Evolutionary conservation across 30 jellyfish, hydroid and myxozoan species (phyloP).

Genomic region (Rhopilema esculentum): DNA sequence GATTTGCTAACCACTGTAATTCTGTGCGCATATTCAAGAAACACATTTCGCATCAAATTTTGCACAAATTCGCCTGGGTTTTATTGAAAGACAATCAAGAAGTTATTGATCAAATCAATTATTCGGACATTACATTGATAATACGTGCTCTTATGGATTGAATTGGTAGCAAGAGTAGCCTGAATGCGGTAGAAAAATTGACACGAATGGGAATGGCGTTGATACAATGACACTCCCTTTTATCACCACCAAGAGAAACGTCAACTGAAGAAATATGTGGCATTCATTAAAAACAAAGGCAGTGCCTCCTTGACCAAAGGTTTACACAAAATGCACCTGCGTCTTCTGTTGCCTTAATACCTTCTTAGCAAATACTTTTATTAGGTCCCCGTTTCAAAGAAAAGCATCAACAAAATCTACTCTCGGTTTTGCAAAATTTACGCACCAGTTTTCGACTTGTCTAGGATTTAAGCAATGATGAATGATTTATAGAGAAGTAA

Average conservation of each 20-base stretch:
- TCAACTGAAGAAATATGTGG: neutral
- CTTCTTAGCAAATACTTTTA: constrained; percentile 28
- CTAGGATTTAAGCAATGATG: constrained; percentile 17
- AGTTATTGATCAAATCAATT: too few species aligned
- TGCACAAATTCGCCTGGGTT: too few species aligned
- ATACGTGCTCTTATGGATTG: too few species aligned
- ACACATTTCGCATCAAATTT: too few species aligned
- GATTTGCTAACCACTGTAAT: too few species aligned
- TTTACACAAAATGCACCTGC: constrained; percentile 5
- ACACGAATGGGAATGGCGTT: neutral
- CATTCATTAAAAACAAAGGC: neutral
- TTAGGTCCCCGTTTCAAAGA: neutral
- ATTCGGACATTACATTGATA: too few species aligned
- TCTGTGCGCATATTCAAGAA: too few species aligned
- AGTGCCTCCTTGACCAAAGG: neutral
- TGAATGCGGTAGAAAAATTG: neutral
- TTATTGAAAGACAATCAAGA: too few species aligned
- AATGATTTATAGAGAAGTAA: constrained; percentile 12
- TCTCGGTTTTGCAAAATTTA: constrained; percentile 45
- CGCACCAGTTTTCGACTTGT: neutral
- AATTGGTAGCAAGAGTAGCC: neutral
- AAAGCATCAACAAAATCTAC: constrained; percentile 12
- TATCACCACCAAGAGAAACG: neutral
- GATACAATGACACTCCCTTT: neutral
- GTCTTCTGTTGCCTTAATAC: constrained; percentile 22